phyloP scores from a whole-genome alignment of 2,888 invertebrate species.

The Girardia tigrina region DNA sequence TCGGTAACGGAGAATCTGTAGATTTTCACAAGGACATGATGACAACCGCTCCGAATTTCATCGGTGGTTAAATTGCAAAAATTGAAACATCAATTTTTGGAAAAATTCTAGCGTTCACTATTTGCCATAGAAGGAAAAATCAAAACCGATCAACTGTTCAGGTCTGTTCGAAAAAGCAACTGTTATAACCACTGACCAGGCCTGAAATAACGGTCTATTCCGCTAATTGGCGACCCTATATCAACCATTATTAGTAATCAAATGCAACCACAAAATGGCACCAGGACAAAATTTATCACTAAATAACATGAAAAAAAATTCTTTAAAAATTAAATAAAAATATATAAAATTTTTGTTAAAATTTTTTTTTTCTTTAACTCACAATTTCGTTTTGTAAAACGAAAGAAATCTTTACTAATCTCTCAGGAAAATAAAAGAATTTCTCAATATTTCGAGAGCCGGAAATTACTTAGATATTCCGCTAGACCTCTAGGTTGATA shows the following conservation, averaged over 20 bases:
- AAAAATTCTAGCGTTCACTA: neutral
- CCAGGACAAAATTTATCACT: too few species aligned
- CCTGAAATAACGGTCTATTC: slow-evolving; percentile 16
- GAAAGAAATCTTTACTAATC: too few species aligned
- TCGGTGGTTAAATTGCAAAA: neutral
- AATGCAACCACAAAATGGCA: neutral
- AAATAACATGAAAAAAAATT: too few species aligned
- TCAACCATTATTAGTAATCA: neutral
- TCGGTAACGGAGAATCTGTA: neutral
- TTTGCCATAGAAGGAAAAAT: neutral
- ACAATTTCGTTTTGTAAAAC: too few species aligned
- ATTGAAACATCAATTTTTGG: slow-evolving; percentile 5
- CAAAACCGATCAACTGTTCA: neutral
- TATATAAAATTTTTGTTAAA: too few species aligned
- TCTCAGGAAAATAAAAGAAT: neutral
- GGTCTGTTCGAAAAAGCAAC: slow-evolving; percentile 5
- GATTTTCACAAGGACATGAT: too few species aligned
- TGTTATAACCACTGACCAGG: slow-evolving; percentile 9
- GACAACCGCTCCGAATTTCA: slow-evolving; percentile 2
- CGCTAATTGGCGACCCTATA: neutral
- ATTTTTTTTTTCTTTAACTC: too few species aligned
- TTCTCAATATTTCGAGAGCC: neutral
- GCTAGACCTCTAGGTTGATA: neutral
- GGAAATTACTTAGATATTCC: slow-evolving; percentile 13
- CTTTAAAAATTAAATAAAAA: too few species aligned